Evolutionary conservation across 2,113 vertebrate genomes (phyloP).

Genomic region (Macroglossus sobrinus): DNA sequence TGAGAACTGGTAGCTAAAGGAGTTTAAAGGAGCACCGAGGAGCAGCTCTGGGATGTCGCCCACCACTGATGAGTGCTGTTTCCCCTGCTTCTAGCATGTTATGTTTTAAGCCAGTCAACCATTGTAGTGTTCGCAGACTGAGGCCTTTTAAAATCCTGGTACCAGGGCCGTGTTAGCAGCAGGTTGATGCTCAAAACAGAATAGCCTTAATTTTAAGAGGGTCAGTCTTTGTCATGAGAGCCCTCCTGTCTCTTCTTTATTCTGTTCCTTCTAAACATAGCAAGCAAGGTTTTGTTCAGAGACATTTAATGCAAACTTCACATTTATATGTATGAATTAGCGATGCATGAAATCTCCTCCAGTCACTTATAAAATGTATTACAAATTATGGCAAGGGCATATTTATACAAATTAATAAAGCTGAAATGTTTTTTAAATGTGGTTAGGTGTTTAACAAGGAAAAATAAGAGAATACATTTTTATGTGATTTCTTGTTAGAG

Average conservation of each 20-base stretch:
- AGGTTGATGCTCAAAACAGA: conserved; percentile 46
- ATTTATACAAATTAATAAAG: conserved; percentile 40
- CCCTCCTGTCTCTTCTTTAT: conserved; percentile 28
- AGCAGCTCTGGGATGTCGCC: conserved; percentile 51
- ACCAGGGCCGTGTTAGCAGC: conserved; percentile 14
- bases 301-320: conserved; percentile 61
- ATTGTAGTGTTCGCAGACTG: conserved; percentile 51
- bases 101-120: conserved; percentile 59
- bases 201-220: conserved; percentile 55
- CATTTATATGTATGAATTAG: conserved; percentile 61
- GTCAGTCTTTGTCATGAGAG: conserved; percentile 42
- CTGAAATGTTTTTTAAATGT: conserved; percentile 33
- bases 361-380: conserved; percentile 55
- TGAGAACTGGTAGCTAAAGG: conserved; percentile 40
- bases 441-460: conserved; percentile 22
- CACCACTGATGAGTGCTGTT: conserved; percentile 38
- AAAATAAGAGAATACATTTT: conserved; percentile 35
- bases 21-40: conserved; percentile 20
- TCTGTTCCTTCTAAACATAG: conserved; percentile 43
- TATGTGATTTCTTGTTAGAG: conserved; percentile 17
- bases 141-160: conserved; percentile 33
- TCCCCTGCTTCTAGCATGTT: conserved; percentile 25
- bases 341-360: conserved; percentile 10
- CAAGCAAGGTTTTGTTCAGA: conserved; percentile 51
- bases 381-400: conserved; percentile 52